Conservation (phyloP, 1,140 invertebrate species). For the Drosophila quadrilineata region DNA sequence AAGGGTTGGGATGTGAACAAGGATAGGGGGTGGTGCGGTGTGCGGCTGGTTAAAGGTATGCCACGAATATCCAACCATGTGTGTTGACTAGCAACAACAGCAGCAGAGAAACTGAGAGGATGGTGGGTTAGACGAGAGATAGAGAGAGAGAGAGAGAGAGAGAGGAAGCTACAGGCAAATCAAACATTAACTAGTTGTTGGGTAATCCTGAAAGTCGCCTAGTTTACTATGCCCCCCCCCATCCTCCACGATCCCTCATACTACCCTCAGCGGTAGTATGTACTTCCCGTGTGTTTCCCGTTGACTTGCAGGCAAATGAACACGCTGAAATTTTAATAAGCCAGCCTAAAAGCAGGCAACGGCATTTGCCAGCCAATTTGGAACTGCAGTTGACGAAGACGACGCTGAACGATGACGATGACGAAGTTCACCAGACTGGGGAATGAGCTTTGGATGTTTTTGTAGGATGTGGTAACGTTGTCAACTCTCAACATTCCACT, state of each 20-base stretch:
- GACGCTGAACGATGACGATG: constrained; percentile 40
- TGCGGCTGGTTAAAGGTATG: neutral
- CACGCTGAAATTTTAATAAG: constrained; percentile 77
- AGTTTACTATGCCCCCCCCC: constrained; percentile 16
- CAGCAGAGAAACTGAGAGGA: no score
- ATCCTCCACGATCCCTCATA: neutral
- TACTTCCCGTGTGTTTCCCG: neutral
- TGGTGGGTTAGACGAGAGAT: no score
- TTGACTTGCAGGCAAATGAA: constrained; percentile 70
- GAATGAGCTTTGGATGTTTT: constrained; percentile 5
- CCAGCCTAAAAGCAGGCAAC: constrained; percentile 73
- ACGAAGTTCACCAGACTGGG: no score
- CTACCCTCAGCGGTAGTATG: neutral
- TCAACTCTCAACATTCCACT: constrained; percentile 10
- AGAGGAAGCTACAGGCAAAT: constrained; percentile 40
- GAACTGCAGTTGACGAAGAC: constrained; percentile 72
- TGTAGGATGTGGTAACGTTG: constrained; percentile 36
- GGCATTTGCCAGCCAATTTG: constrained; percentile 75
- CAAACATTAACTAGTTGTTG: constrained; percentile 75
- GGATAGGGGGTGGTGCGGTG: neutral
- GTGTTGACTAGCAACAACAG: no score
- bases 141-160: no score
- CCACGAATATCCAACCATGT: constrained; percentile 51
- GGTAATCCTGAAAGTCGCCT: constrained; percentile 49
- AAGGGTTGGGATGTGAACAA: neutral